Evolutionary conservation across 2,113 vertebrate genomes (phyloP).

Genomic region (Pantherophis guttatus): DNA sequence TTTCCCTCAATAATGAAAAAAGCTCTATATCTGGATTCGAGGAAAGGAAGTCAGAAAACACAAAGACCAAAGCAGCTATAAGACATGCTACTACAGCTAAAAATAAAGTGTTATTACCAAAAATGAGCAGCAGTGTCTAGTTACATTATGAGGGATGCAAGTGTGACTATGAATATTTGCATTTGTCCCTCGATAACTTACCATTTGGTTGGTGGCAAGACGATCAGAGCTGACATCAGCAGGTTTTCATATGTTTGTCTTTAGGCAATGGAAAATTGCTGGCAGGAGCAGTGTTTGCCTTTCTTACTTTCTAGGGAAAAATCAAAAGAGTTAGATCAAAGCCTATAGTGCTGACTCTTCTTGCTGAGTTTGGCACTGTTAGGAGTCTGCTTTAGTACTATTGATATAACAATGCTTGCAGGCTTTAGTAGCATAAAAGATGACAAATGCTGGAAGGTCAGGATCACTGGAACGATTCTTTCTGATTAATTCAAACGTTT

Average conservation of each 20-base stretch:
- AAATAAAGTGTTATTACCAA: not conserved
- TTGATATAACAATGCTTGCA: not conserved
- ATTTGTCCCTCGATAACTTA: not conserved
- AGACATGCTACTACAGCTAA: not conserved
- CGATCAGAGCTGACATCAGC: not conserved
- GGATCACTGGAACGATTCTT: not conserved
- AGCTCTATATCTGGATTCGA: not conserved
- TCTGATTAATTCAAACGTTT: not conserved
- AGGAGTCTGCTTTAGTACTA: not conserved
- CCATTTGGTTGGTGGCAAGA: not conserved
- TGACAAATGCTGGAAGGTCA: not conserved
- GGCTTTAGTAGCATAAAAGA: accelerated
- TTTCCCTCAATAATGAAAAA: not conserved
- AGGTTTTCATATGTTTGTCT: not conserved
- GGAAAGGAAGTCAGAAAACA: not conserved
- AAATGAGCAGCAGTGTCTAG: not conserved
- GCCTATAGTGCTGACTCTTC: conserved; percentile 21
- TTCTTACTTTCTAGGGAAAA: not conserved
- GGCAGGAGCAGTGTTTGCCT: conserved; percentile 31
- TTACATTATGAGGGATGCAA: not conserved
- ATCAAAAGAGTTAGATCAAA: conserved; percentile 12
- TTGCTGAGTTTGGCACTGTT: not conserved
- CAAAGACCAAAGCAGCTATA: not conserved
- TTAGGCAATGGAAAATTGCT: conserved; percentile 28
- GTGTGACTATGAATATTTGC: conserved; percentile 4